Evolutionary conservation across 2,888 invertebrate genomes (phyloP), one percentile per base, ranked within the genome.

Genomic region (Allophyes oxyacanthae): DNA sequence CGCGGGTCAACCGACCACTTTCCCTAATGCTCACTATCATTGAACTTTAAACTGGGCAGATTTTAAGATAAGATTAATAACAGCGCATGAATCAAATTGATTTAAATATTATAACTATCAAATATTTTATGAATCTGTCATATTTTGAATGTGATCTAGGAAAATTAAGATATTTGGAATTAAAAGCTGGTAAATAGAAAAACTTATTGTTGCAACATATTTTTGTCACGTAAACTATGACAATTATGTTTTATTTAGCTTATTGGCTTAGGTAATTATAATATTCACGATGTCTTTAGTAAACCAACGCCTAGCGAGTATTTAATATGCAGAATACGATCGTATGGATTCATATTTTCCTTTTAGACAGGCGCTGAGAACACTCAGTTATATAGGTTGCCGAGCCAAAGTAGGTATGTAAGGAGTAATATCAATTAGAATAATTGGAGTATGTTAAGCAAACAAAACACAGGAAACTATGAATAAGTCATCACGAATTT

Each of bases 1-100:
- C 76, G 62, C 63, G 62, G 76, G 82, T 84, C 84, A 81, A 66
- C 52, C 56, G 70, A 74, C 81, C 79, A 79, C 81, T 85, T 84
- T 84, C 82, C 77, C 76, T 73, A 77, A 75, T 78, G 73, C 70
- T 76, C 52, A 49, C 28, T 28, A 41, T 41, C 64, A 59, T 68
- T 71, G 66, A 70, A 75, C 67, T 74, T 74, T 74, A 66, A 63
- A 48, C 61, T 58, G 71, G 30, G 57, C 61, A 58, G 61, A 70
- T 67, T 60, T 30, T 46, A 25, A 61, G 60, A 77, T 62, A 62
- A 56, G 56, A 76, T 70, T 63, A 54, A 53, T 44, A 57, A 58
- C 46, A 42, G 34, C 56, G 33, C 57, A 72, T 62, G 37, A 69
- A 79, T 63, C 56, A 58, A 63, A 55, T 58, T 55, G 62, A 57